A percentile compares a stretch with the other conserved stretches of the same genome.
These are phyloP conservation scores for Lasioglossum lativentre DNA, from an alignment of 2,888 invertebrate species.

Conservation along the genomic window DNA sequence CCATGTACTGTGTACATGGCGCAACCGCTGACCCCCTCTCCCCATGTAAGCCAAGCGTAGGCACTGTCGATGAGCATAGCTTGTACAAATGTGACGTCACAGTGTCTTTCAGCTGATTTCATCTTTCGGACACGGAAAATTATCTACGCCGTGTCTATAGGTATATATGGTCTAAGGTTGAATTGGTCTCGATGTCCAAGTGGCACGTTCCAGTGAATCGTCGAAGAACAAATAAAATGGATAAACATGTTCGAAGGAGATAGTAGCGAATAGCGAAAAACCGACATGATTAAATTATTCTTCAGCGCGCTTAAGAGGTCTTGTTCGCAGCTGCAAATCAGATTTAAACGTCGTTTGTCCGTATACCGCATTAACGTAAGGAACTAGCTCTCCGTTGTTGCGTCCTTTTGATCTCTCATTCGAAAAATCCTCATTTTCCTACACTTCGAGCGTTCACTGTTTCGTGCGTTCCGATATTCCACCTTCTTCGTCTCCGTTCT, in stretches of 20 bases:
- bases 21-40: too few relatives aligned
- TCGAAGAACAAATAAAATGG: background rate
- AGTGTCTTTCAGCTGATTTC: too few relatives aligned
- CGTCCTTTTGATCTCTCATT: conserved; percentile 43
- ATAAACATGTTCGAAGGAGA: background rate
- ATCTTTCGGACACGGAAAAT: too few relatives aligned
- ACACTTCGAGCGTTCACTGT: conserved; percentile 35
- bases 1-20: too few relatives aligned
- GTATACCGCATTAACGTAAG: conserved; percentile 41
- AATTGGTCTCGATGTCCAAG: too few relatives aligned
- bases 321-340: background rate
- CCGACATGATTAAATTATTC: background rate
- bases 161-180: too few relatives aligned
- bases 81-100: too few relatives aligned
- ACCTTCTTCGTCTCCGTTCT: background rate
- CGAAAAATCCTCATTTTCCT: conserved; percentile 52
- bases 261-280: background rate
- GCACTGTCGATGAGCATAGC: too few relatives aligned
- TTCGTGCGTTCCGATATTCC: conserved; percentile 29
- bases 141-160: too few relatives aligned
- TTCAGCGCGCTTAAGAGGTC: background rate
- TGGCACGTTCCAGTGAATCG: too few relatives aligned
- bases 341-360: conserved; percentile 21
- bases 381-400: conserved; percentile 34
- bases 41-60: too few relatives aligned